Evolutionary conservation across 2,888 invertebrate species (phyloP).

Genomic region (Latrodectus elegans): DNA sequence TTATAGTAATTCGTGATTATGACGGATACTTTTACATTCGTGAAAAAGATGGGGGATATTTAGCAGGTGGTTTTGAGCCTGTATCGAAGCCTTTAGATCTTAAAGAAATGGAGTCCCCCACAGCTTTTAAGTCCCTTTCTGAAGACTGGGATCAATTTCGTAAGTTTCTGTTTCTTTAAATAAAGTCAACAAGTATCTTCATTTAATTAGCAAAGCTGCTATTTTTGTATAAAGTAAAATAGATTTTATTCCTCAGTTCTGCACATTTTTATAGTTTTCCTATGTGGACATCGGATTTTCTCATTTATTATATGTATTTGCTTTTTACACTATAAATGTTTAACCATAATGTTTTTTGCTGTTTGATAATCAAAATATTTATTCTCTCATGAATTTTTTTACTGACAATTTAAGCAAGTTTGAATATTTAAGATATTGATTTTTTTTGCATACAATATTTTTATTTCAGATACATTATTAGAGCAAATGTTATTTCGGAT

Average conservation of each 20-base stretch:
- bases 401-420: too few relatives aligned
- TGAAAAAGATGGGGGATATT: conserved; percentile 87
- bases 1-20: conserved; percentile 86
- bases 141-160: conserved; percentile 98
- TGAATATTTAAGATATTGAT: not conserved
- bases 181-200: too few relatives aligned
- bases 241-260: too few relatives aligned
- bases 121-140: conserved; percentile 70
- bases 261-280: too few relatives aligned
- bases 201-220: too few relatives aligned
- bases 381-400: too few relatives aligned
- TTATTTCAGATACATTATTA: conserved; percentile 81
- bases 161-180: conserved; percentile 72
- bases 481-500: conserved; percentile 89
- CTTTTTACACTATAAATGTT: too few relatives aligned
- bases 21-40: conserved; percentile 91
- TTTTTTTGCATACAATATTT: not conserved
- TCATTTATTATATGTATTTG: too few relatives aligned
- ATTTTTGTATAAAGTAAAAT: too few relatives aligned
- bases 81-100: conserved; percentile 86
- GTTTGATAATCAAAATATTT: too few relatives aligned
- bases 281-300: too few relatives aligned
- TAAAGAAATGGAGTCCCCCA: conserved; percentile 61
- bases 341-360: too few relatives aligned
- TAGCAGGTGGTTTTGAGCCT: conserved; percentile 94